Evolutionary conservation across 2,888 invertebrate species (phyloP).

Genomic region (Parapristionchus giblindavisi): DNA sequence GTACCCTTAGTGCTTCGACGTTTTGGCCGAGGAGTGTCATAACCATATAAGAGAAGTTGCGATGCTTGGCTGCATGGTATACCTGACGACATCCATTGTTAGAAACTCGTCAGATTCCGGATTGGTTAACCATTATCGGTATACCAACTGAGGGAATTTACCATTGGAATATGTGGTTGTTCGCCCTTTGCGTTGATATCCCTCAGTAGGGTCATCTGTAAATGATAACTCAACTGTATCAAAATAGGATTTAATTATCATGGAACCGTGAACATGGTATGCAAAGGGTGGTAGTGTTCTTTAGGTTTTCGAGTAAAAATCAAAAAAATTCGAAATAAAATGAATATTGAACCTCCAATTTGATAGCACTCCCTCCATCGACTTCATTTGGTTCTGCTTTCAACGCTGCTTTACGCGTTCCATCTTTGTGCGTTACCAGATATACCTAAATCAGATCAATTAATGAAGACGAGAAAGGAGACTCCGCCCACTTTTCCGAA

Average conservation of each 20-base stretch:
- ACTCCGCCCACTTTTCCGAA: too few species aligned
- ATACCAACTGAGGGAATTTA: too few species aligned
- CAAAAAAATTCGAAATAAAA: not conserved
- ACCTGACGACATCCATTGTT: too few species aligned
- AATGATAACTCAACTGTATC: not conserved
- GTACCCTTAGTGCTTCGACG: slow-evolving; percentile 47
- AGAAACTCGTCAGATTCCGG: too few species aligned
- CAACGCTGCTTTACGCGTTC: slow-evolving; percentile 48
- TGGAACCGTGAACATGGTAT: too few species aligned
- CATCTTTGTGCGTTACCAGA: slow-evolving; percentile 32
- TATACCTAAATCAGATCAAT: slow-evolving; percentile 42
- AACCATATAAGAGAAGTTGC: slow-evolving; percentile 58
- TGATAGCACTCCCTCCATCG: slow-evolving; percentile 62
- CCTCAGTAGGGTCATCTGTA: slow-evolving; percentile 47
- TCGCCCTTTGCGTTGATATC: slow-evolving; percentile 48
- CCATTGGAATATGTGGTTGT: slow-evolving; percentile 55
- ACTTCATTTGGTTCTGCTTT: slow-evolving; percentile 62
- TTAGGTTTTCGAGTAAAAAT: not conserved
- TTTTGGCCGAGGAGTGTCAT: slow-evolving; percentile 61
- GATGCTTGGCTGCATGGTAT: slow-evolving; percentile 53
- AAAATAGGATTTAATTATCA: too few species aligned
- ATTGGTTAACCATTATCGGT: too few species aligned
- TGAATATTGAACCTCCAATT: slow-evolving; percentile 47
- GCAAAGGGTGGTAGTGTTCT: not conserved
- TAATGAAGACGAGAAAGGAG: too few species aligned